Evolutionary conservation across 2,113 vertebrate species (phyloP).

Genomic region (Myodes glareolus): DNA sequence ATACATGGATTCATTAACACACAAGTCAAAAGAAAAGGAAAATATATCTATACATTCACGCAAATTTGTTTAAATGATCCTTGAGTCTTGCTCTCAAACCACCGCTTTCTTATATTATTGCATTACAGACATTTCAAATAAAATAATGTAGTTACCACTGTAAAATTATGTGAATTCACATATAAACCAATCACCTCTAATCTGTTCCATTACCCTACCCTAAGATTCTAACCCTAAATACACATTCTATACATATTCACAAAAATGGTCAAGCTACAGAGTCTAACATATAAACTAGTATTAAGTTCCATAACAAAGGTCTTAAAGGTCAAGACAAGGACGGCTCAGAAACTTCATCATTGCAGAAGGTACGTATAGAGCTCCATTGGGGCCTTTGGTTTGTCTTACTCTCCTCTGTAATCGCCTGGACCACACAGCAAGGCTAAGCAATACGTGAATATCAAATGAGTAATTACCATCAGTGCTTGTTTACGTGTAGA

Average conservation of each 20-base stretch:
- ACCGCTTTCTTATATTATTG: background rate
- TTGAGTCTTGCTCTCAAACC: background rate
- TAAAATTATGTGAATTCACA: background rate
- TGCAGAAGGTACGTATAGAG: background rate
- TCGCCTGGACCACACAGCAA: background rate
- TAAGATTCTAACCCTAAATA: background rate
- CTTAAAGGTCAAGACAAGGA: background rate
- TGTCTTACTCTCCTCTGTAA: background rate
- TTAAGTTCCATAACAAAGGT: background rate
- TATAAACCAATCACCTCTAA: background rate
- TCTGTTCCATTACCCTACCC: background rate
- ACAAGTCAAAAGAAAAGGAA: slow-evolving; percentile 21
- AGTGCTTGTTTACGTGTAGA: background rate
- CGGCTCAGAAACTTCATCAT: background rate
- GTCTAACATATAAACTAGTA: background rate
- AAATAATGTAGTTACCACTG: background rate
- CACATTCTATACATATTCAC: background rate
- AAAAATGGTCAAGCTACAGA: background rate
- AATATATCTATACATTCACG: background rate
- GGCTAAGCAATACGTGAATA: background rate
- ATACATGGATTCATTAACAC: background rate
- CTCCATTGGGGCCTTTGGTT: background rate
- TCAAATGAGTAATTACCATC: background rate
- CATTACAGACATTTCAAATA: slow-evolving; percentile 3
- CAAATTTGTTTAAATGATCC: slow-evolving; percentile 21